These are phyloP conservation scores for Patagioenas fasciata DNA, from an alignment of 2,113 vertebrate species.

Conservation along the genomic window DNA sequence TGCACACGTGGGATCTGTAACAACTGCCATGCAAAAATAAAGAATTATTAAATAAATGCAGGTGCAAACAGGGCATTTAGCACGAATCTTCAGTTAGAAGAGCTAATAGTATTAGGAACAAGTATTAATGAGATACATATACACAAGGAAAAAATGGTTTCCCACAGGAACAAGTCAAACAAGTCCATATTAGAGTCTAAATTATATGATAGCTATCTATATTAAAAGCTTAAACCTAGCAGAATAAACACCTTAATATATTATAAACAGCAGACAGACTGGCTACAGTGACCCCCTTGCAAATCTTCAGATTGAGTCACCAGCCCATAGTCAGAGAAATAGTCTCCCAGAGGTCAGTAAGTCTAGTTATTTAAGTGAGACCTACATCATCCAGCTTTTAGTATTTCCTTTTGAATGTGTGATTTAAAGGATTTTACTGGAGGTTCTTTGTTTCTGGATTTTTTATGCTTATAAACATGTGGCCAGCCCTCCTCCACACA, in stretches of 20 bases:
- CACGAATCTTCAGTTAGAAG: not conserved
- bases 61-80: not conserved
- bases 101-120: not conserved
- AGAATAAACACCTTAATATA: constrained; percentile 8
- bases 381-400: not conserved
- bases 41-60: not conserved
- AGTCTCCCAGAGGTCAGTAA: not conserved
- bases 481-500: constrained; percentile 3
- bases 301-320: not conserved
- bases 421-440: constrained; percentile 10
- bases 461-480: constrained; percentile 29
- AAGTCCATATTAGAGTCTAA: constrained; percentile 9
- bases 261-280: not conserved
- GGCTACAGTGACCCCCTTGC: not conserved
- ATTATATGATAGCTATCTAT: constrained; percentile 19
- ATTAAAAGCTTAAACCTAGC: constrained; percentile 9
- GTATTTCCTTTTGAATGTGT: not conserved
- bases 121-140: constrained; percentile 15
- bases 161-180: constrained; percentile 30
- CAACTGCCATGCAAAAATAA: not conserved
- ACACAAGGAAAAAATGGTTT: not conserved
- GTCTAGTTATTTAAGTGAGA: not conserved
- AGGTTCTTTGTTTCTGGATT: constrained; percentile 17
- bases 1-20: not conserved
- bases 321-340: not conserved